A percentile compares a stretch with the other conserved stretches of the same genome.
These are phyloP conservation scores for Zygothrica quintamaculata DNA, from an alignment of 2,888 invertebrate genomes.

Conservation along the genomic window DNA sequence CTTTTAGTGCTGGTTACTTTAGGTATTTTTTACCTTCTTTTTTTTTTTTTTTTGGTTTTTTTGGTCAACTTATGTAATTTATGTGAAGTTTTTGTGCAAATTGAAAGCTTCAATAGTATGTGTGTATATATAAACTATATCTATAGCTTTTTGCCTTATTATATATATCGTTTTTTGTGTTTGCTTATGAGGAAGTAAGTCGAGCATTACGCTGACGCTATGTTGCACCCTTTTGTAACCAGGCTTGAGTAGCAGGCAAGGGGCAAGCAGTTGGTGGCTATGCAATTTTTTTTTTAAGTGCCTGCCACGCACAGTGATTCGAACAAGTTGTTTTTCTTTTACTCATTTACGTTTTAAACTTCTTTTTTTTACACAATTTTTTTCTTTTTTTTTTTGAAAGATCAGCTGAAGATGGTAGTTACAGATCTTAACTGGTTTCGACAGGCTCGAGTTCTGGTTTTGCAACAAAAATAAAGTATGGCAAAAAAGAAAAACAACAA, in stretches of 20 bases:
- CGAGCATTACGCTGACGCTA: slow-evolving; percentile 72
- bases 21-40: slow-evolving; percentile 1
- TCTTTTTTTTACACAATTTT: neutral
- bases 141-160: slow-evolving; percentile 19
- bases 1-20: slow-evolving; percentile 31
- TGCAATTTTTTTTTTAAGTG: slow-evolving; percentile 48
- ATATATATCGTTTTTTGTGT: slow-evolving; percentile 12
- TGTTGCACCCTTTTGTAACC: slow-evolving; percentile 68
- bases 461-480: slow-evolving; percentile 14
- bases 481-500: too few relatives aligned
- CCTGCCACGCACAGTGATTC: slow-evolving; percentile 47
- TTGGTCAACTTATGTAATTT: slow-evolving; percentile 70
- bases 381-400: neutral
- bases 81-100: slow-evolving; percentile 78
- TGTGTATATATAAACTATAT: slow-evolving; percentile 29
- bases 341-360: too few relatives aligned
- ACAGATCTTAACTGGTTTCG: slow-evolving; percentile 39
- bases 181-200: slow-evolving; percentile 71
- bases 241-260: slow-evolving; percentile 28
- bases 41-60: slow-evolving; percentile 25
- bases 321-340: too few relatives aligned
- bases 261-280: slow-evolving; percentile 6
- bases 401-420: slow-evolving; percentile 15
- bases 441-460: slow-evolving; percentile 51
- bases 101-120: slow-evolving; percentile 69